Evolutionary conservation across 2,888 invertebrate genomes (phyloP).

Genomic region (Anthophora plumipes): DNA sequence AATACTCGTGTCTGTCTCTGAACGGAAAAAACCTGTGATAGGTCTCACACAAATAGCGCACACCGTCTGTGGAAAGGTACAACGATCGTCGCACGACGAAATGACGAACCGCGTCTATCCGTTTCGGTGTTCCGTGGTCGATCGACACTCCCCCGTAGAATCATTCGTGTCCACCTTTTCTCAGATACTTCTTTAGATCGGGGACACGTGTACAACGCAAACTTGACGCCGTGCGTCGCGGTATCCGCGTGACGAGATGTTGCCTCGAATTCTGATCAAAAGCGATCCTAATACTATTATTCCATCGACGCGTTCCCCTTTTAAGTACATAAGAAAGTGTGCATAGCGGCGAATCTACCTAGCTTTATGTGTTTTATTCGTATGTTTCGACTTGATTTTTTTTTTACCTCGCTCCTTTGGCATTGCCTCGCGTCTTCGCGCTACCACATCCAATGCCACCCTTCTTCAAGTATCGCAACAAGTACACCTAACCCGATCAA

Average conservation of each 20-base stretch:
- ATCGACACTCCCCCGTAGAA: constrained; percentile 29
- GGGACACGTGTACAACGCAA: background rate
- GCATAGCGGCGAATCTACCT: constrained; percentile 44
- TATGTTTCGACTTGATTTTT: constrained; percentile 53
- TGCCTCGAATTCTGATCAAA: background rate
- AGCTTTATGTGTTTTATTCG: constrained; percentile 46
- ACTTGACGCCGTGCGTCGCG: too few species aligned
- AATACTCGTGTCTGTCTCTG: constrained; percentile 49
- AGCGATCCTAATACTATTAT: too few species aligned
- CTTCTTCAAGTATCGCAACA: too few species aligned
- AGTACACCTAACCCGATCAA: too few species aligned
- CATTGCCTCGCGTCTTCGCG: too few species aligned
- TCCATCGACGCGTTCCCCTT: constrained; percentile 25
- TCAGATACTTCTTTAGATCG: background rate
- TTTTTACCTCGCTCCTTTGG: too few species aligned
- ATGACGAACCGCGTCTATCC: constrained; percentile 7
- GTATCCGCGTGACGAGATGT: too few species aligned
- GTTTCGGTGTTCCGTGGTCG: constrained; percentile 20
- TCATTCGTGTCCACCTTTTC: constrained; percentile 8
- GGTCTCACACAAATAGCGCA: constrained; percentile 34
- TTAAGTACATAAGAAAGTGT: constrained; percentile 64
- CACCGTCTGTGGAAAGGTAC: constrained; percentile 15
- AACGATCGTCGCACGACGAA: constrained; percentile 38
- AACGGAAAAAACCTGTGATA: constrained; percentile 42
- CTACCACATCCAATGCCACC: too few species aligned